Conservation (phyloP, 2,888 invertebrate species). For the Phaonia tiefii region DNA sequence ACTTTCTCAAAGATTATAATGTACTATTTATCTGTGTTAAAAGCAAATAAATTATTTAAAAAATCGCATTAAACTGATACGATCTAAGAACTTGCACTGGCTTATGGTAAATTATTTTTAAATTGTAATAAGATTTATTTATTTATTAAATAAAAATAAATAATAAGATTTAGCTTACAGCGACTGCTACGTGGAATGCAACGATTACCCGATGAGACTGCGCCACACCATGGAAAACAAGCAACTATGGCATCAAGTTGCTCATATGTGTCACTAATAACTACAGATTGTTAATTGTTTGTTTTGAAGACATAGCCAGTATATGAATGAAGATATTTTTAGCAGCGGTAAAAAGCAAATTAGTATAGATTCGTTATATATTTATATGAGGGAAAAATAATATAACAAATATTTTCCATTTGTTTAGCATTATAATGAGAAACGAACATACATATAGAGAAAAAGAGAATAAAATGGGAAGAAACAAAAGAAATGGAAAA, state of each 20-base stretch:
- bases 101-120: too few relatives aligned
- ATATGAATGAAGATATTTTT: neutral
- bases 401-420: too few relatives aligned
- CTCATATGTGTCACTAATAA: constrained; percentile 85
- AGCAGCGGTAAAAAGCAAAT: constrained; percentile 30
- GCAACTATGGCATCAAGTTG: constrained; percentile 88
- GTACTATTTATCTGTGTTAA: too few relatives aligned
- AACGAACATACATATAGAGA: constrained; percentile 45
- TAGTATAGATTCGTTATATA: constrained; percentile 43
- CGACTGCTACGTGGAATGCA: constrained; percentile 84
- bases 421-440: constrained; percentile 46
- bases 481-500: constrained; percentile 43
- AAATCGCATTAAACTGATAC: neutral
- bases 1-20: too few relatives aligned
- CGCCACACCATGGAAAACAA: constrained; percentile 89
- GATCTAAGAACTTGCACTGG: too few relatives aligned
- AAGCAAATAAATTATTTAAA: too few relatives aligned
- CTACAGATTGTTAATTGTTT: constrained; percentile 67
- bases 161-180: constrained; percentile 81
- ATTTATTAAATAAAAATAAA: too few relatives aligned
- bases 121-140: constrained; percentile 60
- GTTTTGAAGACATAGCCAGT: neutral
- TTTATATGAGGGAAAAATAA: neutral
- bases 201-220: constrained; percentile 83
- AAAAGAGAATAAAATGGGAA: constrained; percentile 9